Percentiles rank a stretch among this genome's conserved stretches.
These are phyloP conservation scores for Drosophila melanica DNA, from an alignment of 1,140 invertebrate genomes.

Conservation along the genomic window DNA sequence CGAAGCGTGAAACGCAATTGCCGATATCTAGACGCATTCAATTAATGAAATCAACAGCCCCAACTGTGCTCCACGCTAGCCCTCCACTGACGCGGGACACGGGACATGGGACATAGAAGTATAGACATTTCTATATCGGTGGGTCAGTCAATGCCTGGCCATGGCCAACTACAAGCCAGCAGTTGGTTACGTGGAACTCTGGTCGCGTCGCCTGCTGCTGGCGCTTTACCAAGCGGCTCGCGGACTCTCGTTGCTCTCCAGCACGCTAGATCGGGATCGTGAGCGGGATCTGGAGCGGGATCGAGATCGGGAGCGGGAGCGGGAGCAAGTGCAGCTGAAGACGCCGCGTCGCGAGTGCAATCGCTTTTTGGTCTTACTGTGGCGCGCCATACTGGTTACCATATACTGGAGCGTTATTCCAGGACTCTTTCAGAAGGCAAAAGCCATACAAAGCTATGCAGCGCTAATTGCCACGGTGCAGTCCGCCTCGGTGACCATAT, in stretches of 20 bases:
- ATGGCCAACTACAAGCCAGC: conserved; percentile 39
- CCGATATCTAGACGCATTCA: conserved; percentile 77
- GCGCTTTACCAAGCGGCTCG: conserved; percentile 52
- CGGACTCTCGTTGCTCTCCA: conserved; percentile 49
- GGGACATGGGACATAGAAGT: not conserved
- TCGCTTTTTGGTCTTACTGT: conserved; percentile 40
- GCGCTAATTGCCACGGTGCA: conserved; percentile 49
- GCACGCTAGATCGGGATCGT: conserved; percentile 24
- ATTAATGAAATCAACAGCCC: conserved; percentile 79
- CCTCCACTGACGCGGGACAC: conserved; percentile 36
- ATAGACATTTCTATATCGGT: not conserved
- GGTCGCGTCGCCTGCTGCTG: conserved; percentile 46
- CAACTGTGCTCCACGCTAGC: conserved; percentile 3
- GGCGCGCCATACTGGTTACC: conserved; percentile 55
- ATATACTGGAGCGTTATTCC: conserved; percentile 45
- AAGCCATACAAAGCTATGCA: conserved; percentile 43
- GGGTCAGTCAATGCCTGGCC: conserved; percentile 42
- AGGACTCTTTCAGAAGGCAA: conserved; percentile 9
- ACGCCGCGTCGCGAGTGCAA: conserved; percentile 36
- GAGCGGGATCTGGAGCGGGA: too few relatives aligned
- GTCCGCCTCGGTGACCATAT: conserved; percentile 36
- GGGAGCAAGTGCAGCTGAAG: conserved; percentile 34
- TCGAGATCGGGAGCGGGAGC: not conserved
- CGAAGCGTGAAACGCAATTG: conserved; percentile 78
- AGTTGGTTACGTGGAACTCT: conserved; percentile 28